phyloP scores from a whole-genome alignment of 1,140 invertebrate genomes.

The Drosophila arizonae region DNA sequence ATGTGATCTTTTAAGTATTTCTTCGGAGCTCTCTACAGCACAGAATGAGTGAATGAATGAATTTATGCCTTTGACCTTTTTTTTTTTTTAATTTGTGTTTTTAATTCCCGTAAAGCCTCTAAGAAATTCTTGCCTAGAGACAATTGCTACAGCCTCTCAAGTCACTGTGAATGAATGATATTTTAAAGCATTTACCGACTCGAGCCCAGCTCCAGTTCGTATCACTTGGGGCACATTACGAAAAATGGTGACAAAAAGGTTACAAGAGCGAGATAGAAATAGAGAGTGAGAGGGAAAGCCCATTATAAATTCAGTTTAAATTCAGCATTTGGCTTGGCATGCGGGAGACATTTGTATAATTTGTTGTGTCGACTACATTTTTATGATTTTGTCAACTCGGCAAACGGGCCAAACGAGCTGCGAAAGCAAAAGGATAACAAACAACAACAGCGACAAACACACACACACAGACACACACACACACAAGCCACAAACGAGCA shows the following conservation, averaged over 20 bases:
- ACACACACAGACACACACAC: conserved; percentile 21
- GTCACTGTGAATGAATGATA: conserved; percentile 23
- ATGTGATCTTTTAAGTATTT: no score
- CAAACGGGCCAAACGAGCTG: conserved; percentile 61
- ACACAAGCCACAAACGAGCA: conserved; percentile 64
- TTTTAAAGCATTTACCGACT: conserved; percentile 35
- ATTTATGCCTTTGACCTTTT: no score
- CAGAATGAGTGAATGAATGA: no score
- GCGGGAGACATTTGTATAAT: conserved; percentile 77
- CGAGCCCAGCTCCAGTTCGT: conserved; percentile 2
- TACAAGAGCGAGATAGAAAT: neutral
- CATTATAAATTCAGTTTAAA: conserved; percentile 62
- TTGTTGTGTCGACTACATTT: conserved; percentile 73
- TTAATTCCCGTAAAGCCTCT: neutral
- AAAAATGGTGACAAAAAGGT: conserved; percentile 58
- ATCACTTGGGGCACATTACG: conserved; percentile 66
- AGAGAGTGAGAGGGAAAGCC: neutral
- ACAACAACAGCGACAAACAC: conserved; percentile 2
- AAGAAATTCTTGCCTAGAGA: conserved; percentile 28
- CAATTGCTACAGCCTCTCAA: conserved; percentile 12
- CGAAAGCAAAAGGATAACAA: conserved; percentile 67
- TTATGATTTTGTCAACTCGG: conserved; percentile 78
- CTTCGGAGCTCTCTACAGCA: no score
- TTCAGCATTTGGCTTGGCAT: conserved; percentile 44
- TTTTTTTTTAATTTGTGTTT: neutral